Evolutionary conservation across 92 coral and sea anemone genomes (phyloP).

Genomic region (Metridium senile): DNA sequence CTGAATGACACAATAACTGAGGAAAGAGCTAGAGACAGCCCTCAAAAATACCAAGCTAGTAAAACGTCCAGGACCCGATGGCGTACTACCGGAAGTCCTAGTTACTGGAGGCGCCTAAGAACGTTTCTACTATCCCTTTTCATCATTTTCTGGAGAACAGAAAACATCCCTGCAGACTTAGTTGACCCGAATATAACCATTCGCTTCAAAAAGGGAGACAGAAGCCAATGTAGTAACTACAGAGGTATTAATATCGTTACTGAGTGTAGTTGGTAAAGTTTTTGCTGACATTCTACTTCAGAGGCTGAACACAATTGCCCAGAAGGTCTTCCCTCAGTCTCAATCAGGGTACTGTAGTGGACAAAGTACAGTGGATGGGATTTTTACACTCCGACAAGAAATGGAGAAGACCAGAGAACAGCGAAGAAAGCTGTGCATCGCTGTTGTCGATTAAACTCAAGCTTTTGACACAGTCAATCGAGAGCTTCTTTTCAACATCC

Average conservation of each 20-base stretch:
- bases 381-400: conserved; percentile 29
- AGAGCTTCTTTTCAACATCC: conserved; percentile 12
- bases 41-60: conserved; percentile 5
- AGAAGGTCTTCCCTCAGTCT: conserved; percentile 24
- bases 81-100: conserved; percentile 34
- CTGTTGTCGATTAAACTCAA: conserved; percentile 33
- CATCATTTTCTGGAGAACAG: conserved; percentile 38
- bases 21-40: conserved; percentile 35
- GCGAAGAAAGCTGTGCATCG: conserved; percentile 28
- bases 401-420: conserved; percentile 34
- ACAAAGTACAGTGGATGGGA: conserved; percentile 42
- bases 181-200: conserved; percentile 38
- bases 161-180: conserved; percentile 31
- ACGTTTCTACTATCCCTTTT: conserved; percentile 43
- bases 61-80: conserved; percentile 43
- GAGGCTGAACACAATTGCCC: too few species aligned
- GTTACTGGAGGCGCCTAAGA: conserved; percentile 49
- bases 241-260: conserved; percentile 38
- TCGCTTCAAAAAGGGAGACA: conserved; percentile 47
- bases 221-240: conserved; percentile 51
- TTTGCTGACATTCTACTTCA: too few species aligned
- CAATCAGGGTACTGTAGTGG: conserved; percentile 31
- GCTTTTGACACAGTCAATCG: conserved; percentile 3
- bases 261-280: too few species aligned
- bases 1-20: conserved; percentile 22